Evolutionary conservation across 53 echinoderm and acorn worm genomes (phyloP).

Genomic region (Apostichopus leukothele): DNA sequence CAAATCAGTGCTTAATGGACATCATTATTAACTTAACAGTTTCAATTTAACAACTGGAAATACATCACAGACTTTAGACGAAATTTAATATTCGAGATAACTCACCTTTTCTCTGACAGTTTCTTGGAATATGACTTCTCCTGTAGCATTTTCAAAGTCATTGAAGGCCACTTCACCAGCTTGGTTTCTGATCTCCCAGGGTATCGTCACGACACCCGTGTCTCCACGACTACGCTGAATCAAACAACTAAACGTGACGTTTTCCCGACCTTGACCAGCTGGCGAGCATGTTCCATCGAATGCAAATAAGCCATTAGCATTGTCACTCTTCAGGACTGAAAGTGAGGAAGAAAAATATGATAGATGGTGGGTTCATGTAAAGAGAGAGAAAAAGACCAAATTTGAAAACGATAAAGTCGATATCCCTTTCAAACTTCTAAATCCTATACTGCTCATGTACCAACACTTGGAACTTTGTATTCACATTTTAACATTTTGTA

Average conservation of each 20-base stretch:
- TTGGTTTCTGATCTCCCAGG: constrained; percentile 79
- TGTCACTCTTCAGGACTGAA: constrained; percentile 96
- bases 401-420: neutral
- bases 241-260: constrained; percentile 72
- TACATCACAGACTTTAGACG: too few relatives aligned
- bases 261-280: constrained; percentile 50
- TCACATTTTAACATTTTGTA: too few relatives aligned
- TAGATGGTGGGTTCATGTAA: neutral
- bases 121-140: constrained; percentile 77
- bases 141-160: constrained; percentile 86
- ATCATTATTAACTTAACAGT: too few relatives aligned
- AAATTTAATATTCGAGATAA: neutral
- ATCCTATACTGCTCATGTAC: too few relatives aligned
- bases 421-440: neutral
- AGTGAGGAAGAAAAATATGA: neutral
- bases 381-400: neutral
- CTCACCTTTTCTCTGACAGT: constrained; percentile 79
- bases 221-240: constrained; percentile 88
- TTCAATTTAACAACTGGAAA: too few relatives aligned
- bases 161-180: constrained; percentile 57
- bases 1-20: too few relatives aligned
- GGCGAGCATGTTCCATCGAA: constrained; percentile 74
- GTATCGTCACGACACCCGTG: constrained; percentile 82
- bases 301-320: constrained; percentile 95
- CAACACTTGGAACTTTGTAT: too few relatives aligned